These are phyloP conservation scores for Psittacara wagleri DNA, from an alignment of 2,113 vertebrate species.

Conservation along the genomic window DNA sequence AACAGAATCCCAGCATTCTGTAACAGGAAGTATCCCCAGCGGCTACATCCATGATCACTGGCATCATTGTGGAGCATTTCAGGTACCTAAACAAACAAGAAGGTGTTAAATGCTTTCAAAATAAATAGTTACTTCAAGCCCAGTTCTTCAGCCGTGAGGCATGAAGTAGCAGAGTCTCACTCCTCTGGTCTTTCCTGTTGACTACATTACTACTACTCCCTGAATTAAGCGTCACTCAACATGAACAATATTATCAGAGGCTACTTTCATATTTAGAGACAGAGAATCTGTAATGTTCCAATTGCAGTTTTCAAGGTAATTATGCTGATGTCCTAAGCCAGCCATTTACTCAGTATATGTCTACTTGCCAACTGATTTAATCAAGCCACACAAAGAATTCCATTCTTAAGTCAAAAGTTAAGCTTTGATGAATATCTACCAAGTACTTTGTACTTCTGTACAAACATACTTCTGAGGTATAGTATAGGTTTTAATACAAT, in stretches of 20 bases:
- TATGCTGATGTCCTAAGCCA: not conserved
- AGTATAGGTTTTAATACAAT: not conserved
- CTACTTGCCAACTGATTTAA: not conserved
- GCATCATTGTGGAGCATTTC: slow-evolving; percentile 98
- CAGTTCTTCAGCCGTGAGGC: not conserved
- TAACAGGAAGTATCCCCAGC: slow-evolving; percentile 94
- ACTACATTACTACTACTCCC: not conserved
- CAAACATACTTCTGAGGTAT: not conserved
- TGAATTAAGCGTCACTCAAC: not conserved
- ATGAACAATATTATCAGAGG: not conserved
- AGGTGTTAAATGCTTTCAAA: not conserved
- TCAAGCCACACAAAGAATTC: not conserved
- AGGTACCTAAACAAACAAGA: slow-evolving; percentile 80
- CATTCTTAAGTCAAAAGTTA: not conserved
- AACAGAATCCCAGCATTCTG: slow-evolving; percentile 96
- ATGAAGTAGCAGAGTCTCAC: not conserved
- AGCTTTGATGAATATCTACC: not conserved
- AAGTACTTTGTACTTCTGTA: not conserved
- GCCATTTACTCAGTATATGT: not conserved
- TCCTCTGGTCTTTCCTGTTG: not conserved
- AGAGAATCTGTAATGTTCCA: not conserved
- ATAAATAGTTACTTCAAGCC: not conserved
- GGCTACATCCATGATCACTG: slow-evolving; percentile 93
- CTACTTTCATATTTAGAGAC: not conserved
- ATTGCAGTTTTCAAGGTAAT: not conserved